Base-by-base conservation (phyloP, 64 coral and sea anemone species). In the Catalaphyllia jardinei region DNA sequence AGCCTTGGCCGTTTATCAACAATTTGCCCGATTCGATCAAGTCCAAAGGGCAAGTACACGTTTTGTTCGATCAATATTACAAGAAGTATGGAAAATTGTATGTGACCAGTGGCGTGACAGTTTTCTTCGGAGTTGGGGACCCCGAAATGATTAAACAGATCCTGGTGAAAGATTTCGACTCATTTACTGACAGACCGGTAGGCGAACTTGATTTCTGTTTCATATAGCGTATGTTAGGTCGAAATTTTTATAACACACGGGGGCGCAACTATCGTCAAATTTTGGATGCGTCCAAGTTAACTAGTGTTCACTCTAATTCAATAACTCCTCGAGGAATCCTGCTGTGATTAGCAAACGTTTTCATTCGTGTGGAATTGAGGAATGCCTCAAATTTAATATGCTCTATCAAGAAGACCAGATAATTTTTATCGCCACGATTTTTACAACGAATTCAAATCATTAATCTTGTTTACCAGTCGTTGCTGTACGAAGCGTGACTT, bases 141-240 rank as follows among this genome's bases (percentile, higher is more conserved):
- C 81, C 90, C 4, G 82, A 71, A 28, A 92, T 92, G 90, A 77
- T 92, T 9, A 86, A 86, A 59, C 79, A 92, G 8, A 71, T 92
- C 28, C 54, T 87, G 54, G 82, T 92, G 60, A 92, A 92, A 55
- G 80, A 92, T 60, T 92, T 92, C 85, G 71, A 92, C 8, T 52
- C 17, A 39, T 92, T 92, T 50, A 62, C 52, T 31, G 90, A 92
- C 35, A 38, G 90, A 38, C 71, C 81, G 74, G 90, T 92, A 54
- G 67, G 90, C 74, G 54, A 14, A n/a, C 0, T 22, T 4, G 7
- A 13, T 50, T 52, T 46, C 20, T 27, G 54, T 46, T 46, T 46
- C 7, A 46, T 8, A 0, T 46, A 4, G 3, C 7, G 42, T 46
- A 4, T 46, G 42, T 46, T 46, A 46, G 42, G 5, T 6, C 4